Conservation (phyloP, 2,888 invertebrate genomes). For the Orthonevra nobilis region DNA sequence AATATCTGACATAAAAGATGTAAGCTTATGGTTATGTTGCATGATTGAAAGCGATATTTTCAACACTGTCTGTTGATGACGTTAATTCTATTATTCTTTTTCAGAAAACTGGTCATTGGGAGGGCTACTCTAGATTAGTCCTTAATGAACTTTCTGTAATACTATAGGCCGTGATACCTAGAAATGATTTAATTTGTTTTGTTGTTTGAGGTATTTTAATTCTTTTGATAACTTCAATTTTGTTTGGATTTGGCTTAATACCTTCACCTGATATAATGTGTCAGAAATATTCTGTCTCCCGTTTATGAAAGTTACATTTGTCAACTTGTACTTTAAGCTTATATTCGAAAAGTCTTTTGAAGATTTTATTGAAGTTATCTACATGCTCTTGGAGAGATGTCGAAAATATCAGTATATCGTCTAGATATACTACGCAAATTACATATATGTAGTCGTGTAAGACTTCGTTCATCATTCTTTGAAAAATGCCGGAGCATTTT, state of each 20-base stretch:
- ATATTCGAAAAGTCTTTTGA: conserved; percentile 62
- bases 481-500: conserved; percentile 71
- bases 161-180: conserved; percentile 70
- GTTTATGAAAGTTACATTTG: conserved; percentile 71
- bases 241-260: conserved; percentile 72
- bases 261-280: conserved; percentile 71
- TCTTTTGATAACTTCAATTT: conserved; percentile 66
- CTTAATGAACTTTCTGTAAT: conserved; percentile 71
- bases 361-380: conserved; percentile 63
- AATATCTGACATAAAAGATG: too few species aligned
- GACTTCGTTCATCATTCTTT: conserved; percentile 68
- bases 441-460: conserved; percentile 4
- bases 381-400: conserved; percentile 72
- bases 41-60: too few species aligned
- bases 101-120: conserved; percentile 33
- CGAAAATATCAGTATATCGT: conserved; percentile 73
- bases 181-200: conserved; percentile 69
- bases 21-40: too few species aligned
- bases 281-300: conserved; percentile 62
- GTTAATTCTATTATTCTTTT: conserved; percentile 34
- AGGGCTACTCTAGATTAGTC: conserved; percentile 63
- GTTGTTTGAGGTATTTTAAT: conserved; percentile 62
- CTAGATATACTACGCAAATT: conserved; percentile 44
- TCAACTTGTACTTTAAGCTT: conserved; percentile 71
- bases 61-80: too few species aligned